Evolutionary conservation across 2,888 invertebrate species (phyloP), one percentile per base, ranked within the genome.

Genomic region (Habroteleia sp.): DNA sequence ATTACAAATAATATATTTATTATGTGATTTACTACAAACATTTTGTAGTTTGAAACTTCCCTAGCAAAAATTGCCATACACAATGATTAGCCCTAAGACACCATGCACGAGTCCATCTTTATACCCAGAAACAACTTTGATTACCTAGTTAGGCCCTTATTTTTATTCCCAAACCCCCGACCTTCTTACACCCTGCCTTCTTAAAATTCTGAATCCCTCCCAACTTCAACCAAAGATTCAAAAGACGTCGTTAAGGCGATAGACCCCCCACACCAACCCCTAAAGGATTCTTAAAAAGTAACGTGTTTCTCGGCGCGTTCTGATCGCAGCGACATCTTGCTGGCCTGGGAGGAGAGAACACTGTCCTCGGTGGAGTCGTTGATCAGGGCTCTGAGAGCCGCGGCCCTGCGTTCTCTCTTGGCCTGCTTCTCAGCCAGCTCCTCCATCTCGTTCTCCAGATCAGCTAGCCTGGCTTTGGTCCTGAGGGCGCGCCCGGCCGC

Each of bases 371-470:
- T 23, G 3, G 89, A 88, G 81, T 92, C 94, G 48, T 92, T 93
- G 10, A 94, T 92, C 16, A 95, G 86, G 0, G 93, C 93, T 54
- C 93, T 91, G 20, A 95, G 91, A 52, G 93, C 92, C 0, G 93
- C 93, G 1, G 93, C 92, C 39, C 94, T 91, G 69, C 92, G 92
- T 83, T 95, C 94, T 76, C 94, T 91, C 11, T 92, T 92, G 0
- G 92, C 92, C 81, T 91, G 92, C 81, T 92, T 91, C 82, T 94
- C 93, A 10, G 90, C 92, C 68, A 94, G 88, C 78, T 93, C 93
- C 33, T 92, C 91, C 93, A 94, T 94, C 87, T 95, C 95, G 46
- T 92, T 92, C 82, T 95, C 94, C 35, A 95, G 89, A 81, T 94
- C 94, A 27, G 91, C 91, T 10, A 95, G 89, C 42, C 94, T 91